Base-by-base conservation (phyloP, 2,888 invertebrate genomes). In the Dinocampus coccinellae region DNA sequence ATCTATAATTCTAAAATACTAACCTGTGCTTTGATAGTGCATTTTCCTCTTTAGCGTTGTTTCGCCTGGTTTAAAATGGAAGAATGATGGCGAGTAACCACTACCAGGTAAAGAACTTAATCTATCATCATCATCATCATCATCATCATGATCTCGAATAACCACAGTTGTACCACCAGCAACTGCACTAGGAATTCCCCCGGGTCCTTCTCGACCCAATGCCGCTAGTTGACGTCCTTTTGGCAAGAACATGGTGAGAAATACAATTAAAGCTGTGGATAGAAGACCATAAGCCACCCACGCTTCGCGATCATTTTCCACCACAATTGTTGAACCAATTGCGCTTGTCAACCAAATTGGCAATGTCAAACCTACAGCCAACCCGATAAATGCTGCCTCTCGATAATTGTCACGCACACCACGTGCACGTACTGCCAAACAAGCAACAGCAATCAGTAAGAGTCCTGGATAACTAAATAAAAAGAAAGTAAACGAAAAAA, bases 241-340 rank as follows among this genome's bases (percentile, higher is more conserved):
- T 36, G 97, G 94, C 89, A 97, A 93, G 88, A 97, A 97, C 97
- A 97, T 97, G 70, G 97, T 93, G 80, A 96, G 91, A 88, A 97
- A 96, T 66, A 97, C 93, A 58, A 96, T 92, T 11, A 93, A 92
- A 76, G 96, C 94, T 16, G 95, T 96, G 69, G 94, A 92, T 60
- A 97, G 92, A 78, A 97, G 90, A 0, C 97, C 97, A 81, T 95
- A 96, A 24, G 97, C 97, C 68, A 97, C 91, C 88, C 96, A 96
- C 13, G 96, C 96, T 87, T 96, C 95, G 79, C 93, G 92, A 84
- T 95, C 94, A 76, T 93, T 90, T 83, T 95, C 95, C 11, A 76
- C 73, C 0, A 85, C 84, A 7, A 83, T 79, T 57, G 85, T 73
- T 3, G 85, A 82, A 0, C 86, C 87, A 67, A 94, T 92, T 80